Percentiles rank a stretch among this genome's conserved stretches.
Conservation (phyloP, 2,797 vertebrate genomes). For the Hapalemur alaotrensis region DNA sequence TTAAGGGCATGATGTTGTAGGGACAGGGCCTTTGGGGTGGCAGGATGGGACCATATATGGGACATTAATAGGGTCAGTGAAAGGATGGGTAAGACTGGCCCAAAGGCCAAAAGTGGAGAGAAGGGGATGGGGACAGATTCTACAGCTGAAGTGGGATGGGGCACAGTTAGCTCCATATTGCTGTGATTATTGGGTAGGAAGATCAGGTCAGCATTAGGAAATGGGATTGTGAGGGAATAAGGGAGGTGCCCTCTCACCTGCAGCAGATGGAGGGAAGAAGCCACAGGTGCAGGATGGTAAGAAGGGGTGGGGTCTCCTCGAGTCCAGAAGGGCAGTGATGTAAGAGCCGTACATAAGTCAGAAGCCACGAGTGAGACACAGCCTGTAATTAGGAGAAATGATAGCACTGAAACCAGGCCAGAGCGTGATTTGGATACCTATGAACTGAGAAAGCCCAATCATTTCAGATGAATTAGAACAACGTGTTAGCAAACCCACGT, state of each 20-base stretch:
- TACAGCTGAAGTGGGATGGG: neutral
- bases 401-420: neutral
- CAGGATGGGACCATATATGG: neutral
- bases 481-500: neutral
- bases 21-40: neutral
- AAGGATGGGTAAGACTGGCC: neutral
- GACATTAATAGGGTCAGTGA: neutral
- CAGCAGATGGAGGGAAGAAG: neutral
- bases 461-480: constrained; percentile 1
- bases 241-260: neutral
- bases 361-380: neutral
- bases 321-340: neutral
- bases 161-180: neutral
- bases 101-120: neutral
- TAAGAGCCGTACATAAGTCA: neutral
- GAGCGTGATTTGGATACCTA: neutral
- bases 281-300: neutral
- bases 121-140: neutral
- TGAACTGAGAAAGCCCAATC: neutral
- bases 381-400: neutral
- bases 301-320: neutral
- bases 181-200: neutral
- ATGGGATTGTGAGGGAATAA: neutral
- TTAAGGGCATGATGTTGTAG: neutral
- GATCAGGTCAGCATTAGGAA: neutral